Evolutionary conservation across 2,888 invertebrate species (phyloP).

Genomic region (Cecidostiba fungosa): DNA sequence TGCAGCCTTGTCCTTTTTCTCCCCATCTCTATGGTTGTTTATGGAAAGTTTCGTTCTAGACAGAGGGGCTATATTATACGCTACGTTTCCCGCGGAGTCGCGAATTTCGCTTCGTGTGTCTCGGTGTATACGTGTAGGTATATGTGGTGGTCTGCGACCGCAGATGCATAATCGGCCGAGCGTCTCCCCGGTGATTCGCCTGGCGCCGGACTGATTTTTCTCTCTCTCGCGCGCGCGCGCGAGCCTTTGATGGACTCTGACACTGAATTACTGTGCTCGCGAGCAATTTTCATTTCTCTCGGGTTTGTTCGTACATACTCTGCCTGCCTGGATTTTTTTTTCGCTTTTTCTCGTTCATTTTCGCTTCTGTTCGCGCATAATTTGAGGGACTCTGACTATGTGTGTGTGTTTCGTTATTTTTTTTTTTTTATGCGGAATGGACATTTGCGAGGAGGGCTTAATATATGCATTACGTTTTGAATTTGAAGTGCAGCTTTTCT

Average conservation of each 20-base stretch:
- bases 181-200: slow-evolving; percentile 45
- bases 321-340: background rate
- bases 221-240: slow-evolving; percentile 16
- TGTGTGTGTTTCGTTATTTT: background rate
- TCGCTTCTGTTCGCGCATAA: slow-evolving; percentile 12
- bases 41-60: background rate
- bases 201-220: slow-evolving; percentile 52
- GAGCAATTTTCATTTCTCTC: slow-evolving; percentile 46
- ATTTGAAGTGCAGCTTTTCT: background rate
- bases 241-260: slow-evolving; percentile 44
- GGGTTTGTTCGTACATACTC: background rate
- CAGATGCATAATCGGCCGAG: slow-evolving; percentile 57
- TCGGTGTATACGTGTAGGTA: background rate
- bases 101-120: slow-evolving; percentile 23
- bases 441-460: background rate
- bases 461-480: background rate
- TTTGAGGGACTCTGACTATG: background rate
- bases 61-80: background rate
- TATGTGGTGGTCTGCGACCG: background rate
- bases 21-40: background rate
- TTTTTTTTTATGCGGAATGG: background rate
- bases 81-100: slow-evolving; percentile 18
- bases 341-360: background rate
- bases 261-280: slow-evolving; percentile 38
- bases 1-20: slow-evolving; percentile 57